These are phyloP conservation scores for Lysiphlebus fabarum DNA, from an alignment of 1,140 invertebrate species.

Conservation along the genomic window DNA sequence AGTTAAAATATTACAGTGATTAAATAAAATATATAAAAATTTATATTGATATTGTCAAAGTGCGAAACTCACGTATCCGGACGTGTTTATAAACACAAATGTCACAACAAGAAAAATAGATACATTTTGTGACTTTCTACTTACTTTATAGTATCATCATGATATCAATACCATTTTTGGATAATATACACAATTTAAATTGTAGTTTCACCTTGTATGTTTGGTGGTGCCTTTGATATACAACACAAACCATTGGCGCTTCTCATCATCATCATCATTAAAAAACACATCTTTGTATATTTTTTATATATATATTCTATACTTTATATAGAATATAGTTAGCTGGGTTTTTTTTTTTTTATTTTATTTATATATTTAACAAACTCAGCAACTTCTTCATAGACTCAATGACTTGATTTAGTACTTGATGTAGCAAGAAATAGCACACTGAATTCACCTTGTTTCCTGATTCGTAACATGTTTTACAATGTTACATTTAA, in stretches of 20 bases:
- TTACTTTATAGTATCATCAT: constrained; percentile 26
- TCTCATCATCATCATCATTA: constrained; percentile 8
- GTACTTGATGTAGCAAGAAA: too few relatives aligned
- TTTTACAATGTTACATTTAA: too few relatives aligned
- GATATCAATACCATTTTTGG: constrained; percentile 29
- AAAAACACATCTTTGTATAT: neutral
- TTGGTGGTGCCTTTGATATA: constrained; percentile 27
- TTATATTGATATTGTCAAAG: neutral
- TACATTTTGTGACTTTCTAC: constrained; percentile 29
- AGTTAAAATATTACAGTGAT: too few relatives aligned
- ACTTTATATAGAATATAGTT: neutral
- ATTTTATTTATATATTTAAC: too few relatives aligned
- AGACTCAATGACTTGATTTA: too few relatives aligned
- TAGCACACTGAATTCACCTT: too few relatives aligned
- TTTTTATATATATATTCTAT: constrained; percentile 7
- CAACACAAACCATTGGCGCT: constrained; percentile 22
- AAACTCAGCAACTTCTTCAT: too few relatives aligned
- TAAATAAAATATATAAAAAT: constrained; percentile 2
- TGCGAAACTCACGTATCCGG: constrained; percentile 18
- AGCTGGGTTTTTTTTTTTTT: neutral
- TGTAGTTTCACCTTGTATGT: constrained; percentile 29
- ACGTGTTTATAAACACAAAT: constrained; percentile 14
- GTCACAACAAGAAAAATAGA: constrained; percentile 18
- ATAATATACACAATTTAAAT: neutral
- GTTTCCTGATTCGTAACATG: too few relatives aligned